These are phyloP conservation scores for Drosophila erecta DNA, from an alignment of 1,140 invertebrate genomes.

Conservation along the genomic window DNA sequence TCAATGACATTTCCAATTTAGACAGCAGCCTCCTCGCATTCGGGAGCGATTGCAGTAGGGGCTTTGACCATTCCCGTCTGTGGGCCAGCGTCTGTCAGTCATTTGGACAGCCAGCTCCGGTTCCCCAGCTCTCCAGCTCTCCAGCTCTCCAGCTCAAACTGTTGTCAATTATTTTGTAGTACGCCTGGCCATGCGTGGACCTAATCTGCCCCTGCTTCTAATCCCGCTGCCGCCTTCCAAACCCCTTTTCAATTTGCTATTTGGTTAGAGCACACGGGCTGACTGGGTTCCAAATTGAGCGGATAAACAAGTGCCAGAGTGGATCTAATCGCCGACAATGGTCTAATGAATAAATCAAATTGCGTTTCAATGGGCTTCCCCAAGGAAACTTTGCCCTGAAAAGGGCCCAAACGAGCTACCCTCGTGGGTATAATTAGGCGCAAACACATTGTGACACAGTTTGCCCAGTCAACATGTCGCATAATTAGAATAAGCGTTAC, in stretches of 20 bases:
- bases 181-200: constrained; percentile 56
- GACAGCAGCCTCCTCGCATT: constrained; percentile 47
- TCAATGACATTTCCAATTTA: constrained; percentile 83
- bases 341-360: constrained; percentile 56
- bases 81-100: constrained; percentile 64
- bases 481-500: constrained; percentile 78
- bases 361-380: constrained; percentile 29
- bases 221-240: constrained; percentile 2
- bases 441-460: constrained; percentile 60
- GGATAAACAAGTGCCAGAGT: constrained; percentile 54
- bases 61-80: constrained; percentile 67
- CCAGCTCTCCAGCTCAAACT: constrained; percentile 12
- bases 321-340: constrained; percentile 45
- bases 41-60: constrained; percentile 33
- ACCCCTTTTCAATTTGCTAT: constrained; percentile 73
- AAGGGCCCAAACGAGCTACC: constrained; percentile 2
- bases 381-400: constrained; percentile 2
- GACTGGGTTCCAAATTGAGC: constrained; percentile 63
- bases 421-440: constrained; percentile 68
- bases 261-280: constrained; percentile 62
- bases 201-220: constrained; percentile 6
- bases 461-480: constrained; percentile 69
- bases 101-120: constrained; percentile 35
- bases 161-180: constrained; percentile 77
- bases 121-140: background rate